phyloP scores from a whole-genome alignment of 2,113 vertebrate genomes.

The Clarias magur region DNA sequence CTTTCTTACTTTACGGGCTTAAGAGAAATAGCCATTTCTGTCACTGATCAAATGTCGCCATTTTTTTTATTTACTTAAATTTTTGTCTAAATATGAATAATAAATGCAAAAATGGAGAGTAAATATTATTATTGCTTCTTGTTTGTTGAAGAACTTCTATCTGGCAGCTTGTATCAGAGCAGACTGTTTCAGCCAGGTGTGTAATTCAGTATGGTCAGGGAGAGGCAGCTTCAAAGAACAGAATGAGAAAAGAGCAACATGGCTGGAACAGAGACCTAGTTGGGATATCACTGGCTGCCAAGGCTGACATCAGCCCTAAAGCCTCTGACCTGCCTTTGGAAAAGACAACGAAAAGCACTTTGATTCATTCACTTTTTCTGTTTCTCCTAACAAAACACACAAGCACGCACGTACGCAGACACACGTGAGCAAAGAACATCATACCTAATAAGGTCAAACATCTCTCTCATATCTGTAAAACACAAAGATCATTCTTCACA shows the following conservation, averaged over 20 bases:
- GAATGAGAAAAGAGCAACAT: constrained; percentile 60
- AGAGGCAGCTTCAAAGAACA: constrained; percentile 47
- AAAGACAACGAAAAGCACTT: neutral
- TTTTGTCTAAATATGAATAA: neutral
- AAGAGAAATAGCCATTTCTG: neutral
- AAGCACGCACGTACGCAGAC: no score
- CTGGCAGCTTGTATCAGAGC: neutral
- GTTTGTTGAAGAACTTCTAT: neutral
- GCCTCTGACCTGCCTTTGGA: neutral
- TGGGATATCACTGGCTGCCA: constrained; percentile 55
- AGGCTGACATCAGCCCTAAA: constrained; percentile 44
- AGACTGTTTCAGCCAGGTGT: constrained; percentile 19
- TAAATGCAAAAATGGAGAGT: no score
- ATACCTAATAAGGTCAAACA: neutral
- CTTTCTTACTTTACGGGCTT: neutral
- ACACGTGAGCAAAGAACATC: neutral
- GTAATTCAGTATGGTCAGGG: constrained; percentile 48
- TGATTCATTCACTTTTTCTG: neutral
- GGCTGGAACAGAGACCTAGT: constrained; percentile 60
- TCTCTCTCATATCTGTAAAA: neutral
- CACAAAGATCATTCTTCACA: neutral
- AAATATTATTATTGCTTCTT: neutral
- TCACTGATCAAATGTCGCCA: neutral
- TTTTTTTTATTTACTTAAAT: neutral
- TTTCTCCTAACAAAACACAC: neutral